Evolutionary conservation across 30 jellyfish, hydroid and myxozoan species (phyloP), one percentile per base, ranked within the genome.

Genomic region (Nemopilema nomurai): DNA sequence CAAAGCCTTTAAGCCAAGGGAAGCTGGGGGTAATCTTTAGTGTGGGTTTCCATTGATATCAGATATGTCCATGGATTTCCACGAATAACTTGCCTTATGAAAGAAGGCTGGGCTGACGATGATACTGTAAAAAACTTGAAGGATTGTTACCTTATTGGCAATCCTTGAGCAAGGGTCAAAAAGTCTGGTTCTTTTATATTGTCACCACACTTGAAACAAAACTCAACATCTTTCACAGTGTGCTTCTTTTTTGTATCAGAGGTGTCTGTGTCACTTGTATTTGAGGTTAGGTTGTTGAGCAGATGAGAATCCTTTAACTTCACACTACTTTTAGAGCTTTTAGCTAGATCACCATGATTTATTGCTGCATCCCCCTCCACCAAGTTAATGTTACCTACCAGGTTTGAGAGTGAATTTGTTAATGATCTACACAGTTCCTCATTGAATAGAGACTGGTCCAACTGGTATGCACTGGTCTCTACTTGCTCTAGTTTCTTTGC

Each of bases 121-220:
- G n/a, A n/a, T n/a, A n/a, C n/a, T n/a, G n/a, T n/a, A n/a, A n/a
- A n/a, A n/a, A n/a, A n/a, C n/a, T n/a, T n/a, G n/a, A n/a, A n/a
- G n/a, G n/a, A n/a, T n/a, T n/a, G n/a, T 41, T 41, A 41, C 57
- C 57, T 41, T 41, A 41, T 3, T 41, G 57, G 57, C 13, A 41
- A 3, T 6, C 57, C 57, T 3, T 13, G 57, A 41, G 57, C 6
- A 13, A 41, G 57, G 57, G 69, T 25, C 26, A 33, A 18, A 41
- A 62, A 32, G 49, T 81, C 89, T 8, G 27, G 81, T 65, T 31
- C 69, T 81, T 49, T 90, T 49, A 68, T 29, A 53, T 70, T 81
- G 49, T 85, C 84, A 4, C 81, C 96, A 88, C 79, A 93, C 69
- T 41, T 52, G 86, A 68, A 76, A 63, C 84, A 74, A n/a, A 73